A percentile compares a stretch with the other conserved stretches of the same genome.
phyloP scores from a whole-genome alignment of 2,888 invertebrate species.

The Zygothrica quintamaculata region DNA sequence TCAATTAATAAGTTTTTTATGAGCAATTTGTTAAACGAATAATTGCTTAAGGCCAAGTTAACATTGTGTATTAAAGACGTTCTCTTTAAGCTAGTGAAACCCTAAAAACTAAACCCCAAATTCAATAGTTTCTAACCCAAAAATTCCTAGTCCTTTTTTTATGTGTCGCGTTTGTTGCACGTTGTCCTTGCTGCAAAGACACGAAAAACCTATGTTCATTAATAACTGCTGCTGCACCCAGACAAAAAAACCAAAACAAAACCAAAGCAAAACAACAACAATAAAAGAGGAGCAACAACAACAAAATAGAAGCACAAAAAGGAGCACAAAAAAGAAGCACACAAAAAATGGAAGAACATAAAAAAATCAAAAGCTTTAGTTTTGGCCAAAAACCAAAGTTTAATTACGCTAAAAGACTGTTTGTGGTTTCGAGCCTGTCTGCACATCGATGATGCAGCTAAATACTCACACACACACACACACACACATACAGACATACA shows the following conservation, averaged over 20 bases:
- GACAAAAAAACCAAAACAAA: slow-evolving; percentile 19
- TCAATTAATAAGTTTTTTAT: slow-evolving; percentile 59
- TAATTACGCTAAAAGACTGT: slow-evolving; percentile 68
- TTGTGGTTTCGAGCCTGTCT: slow-evolving; percentile 33
- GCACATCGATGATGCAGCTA: slow-evolving; percentile 36
- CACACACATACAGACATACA: no score
- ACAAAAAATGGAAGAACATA: slow-evolving; percentile 9
- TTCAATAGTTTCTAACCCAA: not conserved
- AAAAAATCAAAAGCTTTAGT: slow-evolving; percentile 6
- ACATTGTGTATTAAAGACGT: no score
- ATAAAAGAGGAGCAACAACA: slow-evolving; percentile 2
- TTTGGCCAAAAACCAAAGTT: slow-evolving; percentile 51
- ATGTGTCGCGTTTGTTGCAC: no score
- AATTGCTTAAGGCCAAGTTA: not conserved
- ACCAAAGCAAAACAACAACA: slow-evolving; percentile 5
- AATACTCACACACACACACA: no score
- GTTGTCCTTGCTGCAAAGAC: no score
- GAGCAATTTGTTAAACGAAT: slow-evolving; percentile 55
- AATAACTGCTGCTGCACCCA: slow-evolving; percentile 2
- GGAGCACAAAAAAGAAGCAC: slow-evolving; percentile 15
- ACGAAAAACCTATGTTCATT: slow-evolving; percentile 2
- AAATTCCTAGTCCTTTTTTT: not conserved
- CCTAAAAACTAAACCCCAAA: no score
- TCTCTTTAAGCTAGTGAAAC: no score
- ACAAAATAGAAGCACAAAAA: no score